phyloP scores from a whole-genome alignment of 2,113 vertebrate genomes.

The Malurus cyaneus region DNA sequence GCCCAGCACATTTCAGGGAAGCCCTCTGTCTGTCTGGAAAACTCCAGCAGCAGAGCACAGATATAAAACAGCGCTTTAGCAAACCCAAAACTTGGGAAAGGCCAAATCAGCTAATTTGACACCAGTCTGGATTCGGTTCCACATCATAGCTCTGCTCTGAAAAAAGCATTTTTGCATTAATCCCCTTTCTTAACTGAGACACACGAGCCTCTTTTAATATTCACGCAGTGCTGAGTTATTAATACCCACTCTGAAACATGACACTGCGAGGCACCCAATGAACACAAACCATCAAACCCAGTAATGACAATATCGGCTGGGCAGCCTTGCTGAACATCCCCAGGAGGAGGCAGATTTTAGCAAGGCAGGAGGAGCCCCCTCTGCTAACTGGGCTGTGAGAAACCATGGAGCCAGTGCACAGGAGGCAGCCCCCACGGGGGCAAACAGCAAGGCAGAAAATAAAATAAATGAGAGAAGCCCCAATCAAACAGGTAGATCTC shows the following conservation, averaged over 20 bases:
- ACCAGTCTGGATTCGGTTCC: not conserved
- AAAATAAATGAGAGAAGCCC: not conserved
- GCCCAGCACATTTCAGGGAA: not conserved
- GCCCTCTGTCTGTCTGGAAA: not conserved
- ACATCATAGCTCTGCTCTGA: constrained; percentile 56
- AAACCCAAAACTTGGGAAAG: not conserved
- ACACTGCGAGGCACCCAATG: not conserved
- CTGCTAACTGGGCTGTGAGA: not conserved
- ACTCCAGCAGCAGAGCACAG: not conserved
- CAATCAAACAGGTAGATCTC: constrained; percentile 21
- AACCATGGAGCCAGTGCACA: not conserved
- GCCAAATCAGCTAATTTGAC: not conserved
- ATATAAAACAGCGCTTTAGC: accelerated
- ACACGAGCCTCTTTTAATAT: constrained; percentile 6
- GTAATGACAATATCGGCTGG: not conserved
- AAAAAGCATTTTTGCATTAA: constrained; percentile 27
- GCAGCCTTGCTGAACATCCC: not conserved
- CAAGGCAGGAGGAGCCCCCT: not conserved
- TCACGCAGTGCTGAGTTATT: not conserved
- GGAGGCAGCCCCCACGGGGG: not conserved
- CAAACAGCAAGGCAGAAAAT: constrained; percentile 3
- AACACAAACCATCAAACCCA: not conserved
- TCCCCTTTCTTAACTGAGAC: constrained; percentile 21
- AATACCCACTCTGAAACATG: constrained; percentile 1
- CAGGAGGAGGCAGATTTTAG: constrained; percentile 8